Evolutionary conservation across 2,888 invertebrate species (phyloP).

Genomic region (Agrochola lychnidis): DNA sequence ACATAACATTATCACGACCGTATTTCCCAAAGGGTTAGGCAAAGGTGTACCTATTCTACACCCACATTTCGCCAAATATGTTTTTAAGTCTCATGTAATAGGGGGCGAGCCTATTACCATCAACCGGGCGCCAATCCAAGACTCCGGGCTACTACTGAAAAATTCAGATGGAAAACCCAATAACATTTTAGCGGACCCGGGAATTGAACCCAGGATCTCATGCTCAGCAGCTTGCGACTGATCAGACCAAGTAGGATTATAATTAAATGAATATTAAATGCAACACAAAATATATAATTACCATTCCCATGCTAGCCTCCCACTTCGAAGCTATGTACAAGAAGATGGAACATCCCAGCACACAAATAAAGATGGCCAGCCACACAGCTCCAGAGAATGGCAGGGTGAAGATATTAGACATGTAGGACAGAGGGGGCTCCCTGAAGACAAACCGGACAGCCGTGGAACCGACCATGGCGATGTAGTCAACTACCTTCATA

Average conservation of each 20-base stretch:
- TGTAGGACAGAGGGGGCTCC: constrained; percentile 92
- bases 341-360: constrained; percentile 84
- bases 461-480: constrained; percentile 89
- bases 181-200: neutral
- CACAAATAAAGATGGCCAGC: constrained; percentile 89
- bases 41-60: neutral
- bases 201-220: neutral
- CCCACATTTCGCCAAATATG: neutral
- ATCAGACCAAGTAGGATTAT: neutral
- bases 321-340: constrained; percentile 87
- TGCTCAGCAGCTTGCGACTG: too few species aligned
- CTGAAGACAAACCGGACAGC: constrained; percentile 92
- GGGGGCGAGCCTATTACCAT: too few species aligned
- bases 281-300: constrained; percentile 51
- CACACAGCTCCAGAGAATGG: constrained; percentile 92
- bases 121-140: too few species aligned
- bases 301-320: constrained; percentile 85
- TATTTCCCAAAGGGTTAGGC: neutral
- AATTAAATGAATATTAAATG: neutral
- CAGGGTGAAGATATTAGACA: constrained; percentile 92
- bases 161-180: too few species aligned
- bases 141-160: too few species aligned
- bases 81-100: too few species aligned
- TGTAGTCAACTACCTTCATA: constrained; percentile 87
- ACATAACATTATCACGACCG: neutral